These are phyloP conservation scores for Chitala chitala DNA, from an alignment of 2,113 vertebrate species.

Conservation along the genomic window DNA sequence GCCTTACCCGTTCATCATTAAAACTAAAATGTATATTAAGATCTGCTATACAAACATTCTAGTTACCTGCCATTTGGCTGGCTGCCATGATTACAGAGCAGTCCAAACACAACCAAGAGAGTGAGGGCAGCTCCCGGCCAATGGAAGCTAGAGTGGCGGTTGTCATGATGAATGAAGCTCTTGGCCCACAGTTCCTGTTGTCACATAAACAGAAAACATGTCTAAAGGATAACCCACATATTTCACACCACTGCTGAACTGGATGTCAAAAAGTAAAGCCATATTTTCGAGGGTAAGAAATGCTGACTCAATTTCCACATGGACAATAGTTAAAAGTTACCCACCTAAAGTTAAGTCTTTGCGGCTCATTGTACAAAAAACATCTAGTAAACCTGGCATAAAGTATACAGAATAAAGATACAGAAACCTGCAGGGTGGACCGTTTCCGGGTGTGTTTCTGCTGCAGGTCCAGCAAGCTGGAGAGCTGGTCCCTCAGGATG, in stretches of 20 bases:
- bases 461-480: slow-evolving; percentile 77
- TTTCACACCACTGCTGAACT: no score
- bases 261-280: no score
- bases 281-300: no score
- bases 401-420: neutral
- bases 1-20: neutral
- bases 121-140: slow-evolving; percentile 90
- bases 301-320: no score
- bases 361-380: no score
- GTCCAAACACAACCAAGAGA: slow-evolving; percentile 76
- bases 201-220: slow-evolving; percentile 21
- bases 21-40: neutral
- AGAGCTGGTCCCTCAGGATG: slow-evolving; percentile 80
- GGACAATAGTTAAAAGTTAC: no score
- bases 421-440: slow-evolving; percentile 69
- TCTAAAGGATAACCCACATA: neutral
- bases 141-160: slow-evolving; percentile 92
- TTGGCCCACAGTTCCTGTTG: slow-evolving; percentile 74
- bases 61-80: slow-evolving; percentile 87
- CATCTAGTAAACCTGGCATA: no score
- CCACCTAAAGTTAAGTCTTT: no score
- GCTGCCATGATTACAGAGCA: slow-evolving; percentile 81
- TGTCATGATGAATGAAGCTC: slow-evolving; percentile 87
- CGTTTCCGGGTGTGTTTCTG: slow-evolving; percentile 66
- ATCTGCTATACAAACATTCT: neutral